A percentile compares a stretch with the other conserved stretches of the same genome.
Conservation (phyloP, 2,113 vertebrate genomes). For the Nymphicus hollandicus region DNA sequence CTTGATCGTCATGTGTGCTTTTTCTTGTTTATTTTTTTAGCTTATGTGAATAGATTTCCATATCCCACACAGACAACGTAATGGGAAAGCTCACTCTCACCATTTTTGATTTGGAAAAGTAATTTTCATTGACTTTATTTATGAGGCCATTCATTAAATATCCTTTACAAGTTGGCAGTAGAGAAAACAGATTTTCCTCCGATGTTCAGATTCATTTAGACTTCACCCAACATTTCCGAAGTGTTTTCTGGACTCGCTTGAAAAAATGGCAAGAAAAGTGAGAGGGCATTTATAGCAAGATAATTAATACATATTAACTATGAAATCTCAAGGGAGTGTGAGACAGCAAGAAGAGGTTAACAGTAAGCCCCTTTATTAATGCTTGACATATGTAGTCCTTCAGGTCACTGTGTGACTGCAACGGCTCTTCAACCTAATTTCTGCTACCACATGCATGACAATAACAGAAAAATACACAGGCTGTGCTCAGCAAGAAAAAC, state of each 20-base stretch:
- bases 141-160: background rate
- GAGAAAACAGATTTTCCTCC: background rate
- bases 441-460: background rate
- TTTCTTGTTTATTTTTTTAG: background rate
- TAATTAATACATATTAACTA: constrained; percentile 8
- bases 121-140: background rate
- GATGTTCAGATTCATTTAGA: background rate
- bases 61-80: background rate
- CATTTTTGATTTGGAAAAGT: background rate
- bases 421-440: background rate
- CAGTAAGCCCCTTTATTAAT: background rate
- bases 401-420: background rate
- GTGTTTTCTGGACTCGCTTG: background rate
- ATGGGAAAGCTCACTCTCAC: background rate
- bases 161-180: background rate
- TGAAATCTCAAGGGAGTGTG: background rate
- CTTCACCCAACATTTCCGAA: background rate
- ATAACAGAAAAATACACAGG: background rate
- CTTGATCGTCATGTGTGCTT: background rate
- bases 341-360: background rate
- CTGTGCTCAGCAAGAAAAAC: too few relatives aligned
- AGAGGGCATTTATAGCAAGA: background rate
- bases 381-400: background rate
- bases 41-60: background rate
- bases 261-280: background rate